Percentiles rank a stretch among this genome's conserved stretches.
phyloP scores from a whole-genome alignment of 2,888 invertebrate species.

The Cistogaster globosa region DNA sequence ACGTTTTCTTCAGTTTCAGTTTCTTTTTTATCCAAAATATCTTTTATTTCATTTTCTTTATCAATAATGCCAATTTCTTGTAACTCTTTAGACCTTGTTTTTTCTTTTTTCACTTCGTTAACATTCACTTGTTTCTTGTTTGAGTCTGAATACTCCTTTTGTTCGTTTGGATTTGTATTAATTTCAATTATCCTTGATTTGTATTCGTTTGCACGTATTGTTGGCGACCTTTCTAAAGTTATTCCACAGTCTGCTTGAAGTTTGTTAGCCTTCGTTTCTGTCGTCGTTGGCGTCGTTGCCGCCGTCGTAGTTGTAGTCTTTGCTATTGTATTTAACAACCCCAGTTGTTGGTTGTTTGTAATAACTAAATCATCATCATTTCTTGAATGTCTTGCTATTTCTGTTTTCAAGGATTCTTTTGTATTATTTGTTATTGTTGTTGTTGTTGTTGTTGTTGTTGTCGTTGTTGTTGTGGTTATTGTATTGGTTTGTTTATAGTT shows the following conservation, averaged over 20 bases:
- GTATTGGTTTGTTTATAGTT: slow-evolving; percentile 60
- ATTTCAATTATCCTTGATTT: slow-evolving; percentile 42
- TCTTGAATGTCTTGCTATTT: slow-evolving; percentile 61
- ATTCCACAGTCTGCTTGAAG: slow-evolving; percentile 69
- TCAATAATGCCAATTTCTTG: slow-evolving; percentile 11
- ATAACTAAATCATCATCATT: slow-evolving; percentile 46
- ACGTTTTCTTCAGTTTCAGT: slow-evolving; percentile 70
- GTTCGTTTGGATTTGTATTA: slow-evolving; percentile 37
- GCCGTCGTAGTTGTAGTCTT: slow-evolving; percentile 30
- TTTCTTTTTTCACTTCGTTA: slow-evolving; percentile 23
- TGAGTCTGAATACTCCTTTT: slow-evolving; percentile 21
- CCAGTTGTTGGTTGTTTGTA: slow-evolving; percentile 11
- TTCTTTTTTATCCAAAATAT: slow-evolving; percentile 60
- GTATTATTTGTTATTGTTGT: slow-evolving; percentile 54
- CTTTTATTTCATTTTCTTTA: neutral
- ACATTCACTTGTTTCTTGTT: slow-evolving; percentile 37
- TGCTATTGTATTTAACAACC: slow-evolving; percentile 16
- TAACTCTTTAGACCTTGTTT: slow-evolving; percentile 23
- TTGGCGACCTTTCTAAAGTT: slow-evolving; percentile 69
- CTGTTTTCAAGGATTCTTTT: slow-evolving; percentile 62
- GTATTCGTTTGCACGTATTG: slow-evolving; percentile 44
- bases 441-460: too few relatives aligned
- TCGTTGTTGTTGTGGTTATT: slow-evolving; percentile 59
- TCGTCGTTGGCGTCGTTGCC: slow-evolving; percentile 19
- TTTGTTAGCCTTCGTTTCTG: slow-evolving; percentile 66